Percentiles rank a stretch among this genome's conserved stretches.
These are phyloP conservation scores for Leptoteleia sp. DNA, from an alignment of 1,140 invertebrate species.

Conservation along the genomic window DNA sequence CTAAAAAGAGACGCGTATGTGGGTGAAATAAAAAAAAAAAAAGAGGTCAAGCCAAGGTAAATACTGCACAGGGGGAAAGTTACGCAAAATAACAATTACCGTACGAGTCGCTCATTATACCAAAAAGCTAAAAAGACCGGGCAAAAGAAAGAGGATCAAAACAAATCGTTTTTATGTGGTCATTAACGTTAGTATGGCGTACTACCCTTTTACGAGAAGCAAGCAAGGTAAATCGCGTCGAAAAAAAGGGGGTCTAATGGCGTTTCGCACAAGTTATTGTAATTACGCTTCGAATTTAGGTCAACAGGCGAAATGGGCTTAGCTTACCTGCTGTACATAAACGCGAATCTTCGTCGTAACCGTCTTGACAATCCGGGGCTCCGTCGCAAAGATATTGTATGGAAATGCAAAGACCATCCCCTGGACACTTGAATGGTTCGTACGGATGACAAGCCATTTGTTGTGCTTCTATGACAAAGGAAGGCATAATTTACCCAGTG, in stretches of 20 bases:
- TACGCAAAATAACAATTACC: conserved; percentile 11
- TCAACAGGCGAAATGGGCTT: conserved; percentile 1
- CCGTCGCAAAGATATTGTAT: conserved; percentile 97
- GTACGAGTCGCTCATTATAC: conserved; percentile 6
- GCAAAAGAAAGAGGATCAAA: not conserved
- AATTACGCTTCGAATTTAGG: conserved; percentile 18
- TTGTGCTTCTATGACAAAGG: conserved; percentile 26
- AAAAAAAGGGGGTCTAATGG: not conserved
- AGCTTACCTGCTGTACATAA: conserved; percentile 94
- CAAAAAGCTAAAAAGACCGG: not conserved
- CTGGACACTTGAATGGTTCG: conserved; percentile 97
- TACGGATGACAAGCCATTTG: conserved; percentile 89
- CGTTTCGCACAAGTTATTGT: conserved; percentile 16
- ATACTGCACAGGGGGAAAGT: conserved; percentile 18
- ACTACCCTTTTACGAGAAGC: not conserved
- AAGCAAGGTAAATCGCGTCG: conserved; percentile 1
- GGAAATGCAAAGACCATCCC: conserved; percentile 94
- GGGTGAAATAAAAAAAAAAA: conserved; percentile 27
- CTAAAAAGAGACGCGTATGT: conserved; percentile 1
- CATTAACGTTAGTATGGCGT: conserved; percentile 12
- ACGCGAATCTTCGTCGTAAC: conserved; percentile 93
- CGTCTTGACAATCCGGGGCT: conserved; percentile 95
- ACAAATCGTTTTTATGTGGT: conserved; percentile 8
- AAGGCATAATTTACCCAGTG: conserved; percentile 27
- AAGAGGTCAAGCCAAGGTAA: conserved; percentile 27